Evolutionary conservation across 1,140 invertebrate species (phyloP).

Genomic region (Drosophila nigromelanica): DNA sequence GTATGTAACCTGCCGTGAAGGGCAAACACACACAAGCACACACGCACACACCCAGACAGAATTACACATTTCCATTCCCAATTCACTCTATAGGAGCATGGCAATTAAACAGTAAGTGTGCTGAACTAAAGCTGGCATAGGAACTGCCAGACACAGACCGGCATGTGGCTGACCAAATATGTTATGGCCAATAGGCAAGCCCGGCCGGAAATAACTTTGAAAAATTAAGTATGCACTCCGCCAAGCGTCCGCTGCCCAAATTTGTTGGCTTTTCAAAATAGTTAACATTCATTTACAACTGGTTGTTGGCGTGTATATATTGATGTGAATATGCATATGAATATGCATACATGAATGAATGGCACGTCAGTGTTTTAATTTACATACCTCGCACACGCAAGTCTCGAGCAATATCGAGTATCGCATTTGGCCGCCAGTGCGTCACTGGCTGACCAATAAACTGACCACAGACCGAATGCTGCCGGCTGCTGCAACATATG

Average conservation of each 20-base stretch:
- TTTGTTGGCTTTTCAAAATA: slow-evolving; percentile 10
- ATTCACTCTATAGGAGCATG: slow-evolving; percentile 13
- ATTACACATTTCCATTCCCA: slow-evolving; percentile 13
- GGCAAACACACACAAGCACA: neutral
- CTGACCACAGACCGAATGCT: slow-evolving; percentile 47
- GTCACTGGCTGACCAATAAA: slow-evolving; percentile 51
- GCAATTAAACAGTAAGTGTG: slow-evolving; percentile 66
- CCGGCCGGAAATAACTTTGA: slow-evolving; percentile 4
- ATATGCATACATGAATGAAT: slow-evolving; percentile 11
- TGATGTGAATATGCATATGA: neutral
- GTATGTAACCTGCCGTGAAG: slow-evolving; percentile 45
- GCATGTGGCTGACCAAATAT: slow-evolving; percentile 39
- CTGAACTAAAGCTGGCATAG: neutral
- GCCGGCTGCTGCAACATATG: slow-evolving; percentile 50
- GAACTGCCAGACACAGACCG: slow-evolving; percentile 10
- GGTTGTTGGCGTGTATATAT: slow-evolving; percentile 18
- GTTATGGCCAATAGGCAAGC: slow-evolving; percentile 20
- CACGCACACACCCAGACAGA: slow-evolving; percentile 3
- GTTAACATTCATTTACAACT: slow-evolving; percentile 20
- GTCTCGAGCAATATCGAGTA: slow-evolving; percentile 5
- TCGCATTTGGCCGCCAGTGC: slow-evolving; percentile 13
- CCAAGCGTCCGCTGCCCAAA: slow-evolving; percentile 18
- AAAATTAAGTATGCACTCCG: slow-evolving; percentile 33
- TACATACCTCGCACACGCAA: slow-evolving; percentile 63
- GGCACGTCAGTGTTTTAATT: slow-evolving; percentile 47